Conservation (phyloP, 2,113 vertebrate genomes). For the Pomatorhinus ruficollis region DNA sequence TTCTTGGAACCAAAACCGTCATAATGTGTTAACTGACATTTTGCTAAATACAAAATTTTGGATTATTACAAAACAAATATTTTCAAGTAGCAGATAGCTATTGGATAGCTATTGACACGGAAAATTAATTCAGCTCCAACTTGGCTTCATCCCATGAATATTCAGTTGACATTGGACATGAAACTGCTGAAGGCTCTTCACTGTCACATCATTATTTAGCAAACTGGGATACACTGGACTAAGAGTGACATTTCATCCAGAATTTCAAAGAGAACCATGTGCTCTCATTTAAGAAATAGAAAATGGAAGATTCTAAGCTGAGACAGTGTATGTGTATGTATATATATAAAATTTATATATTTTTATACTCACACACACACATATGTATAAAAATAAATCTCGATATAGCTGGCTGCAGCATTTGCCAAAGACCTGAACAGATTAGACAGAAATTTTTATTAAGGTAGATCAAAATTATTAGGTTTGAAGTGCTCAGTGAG, state of each 20-base stretch:
- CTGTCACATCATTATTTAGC: neutral
- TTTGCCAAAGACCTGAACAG: neutral
- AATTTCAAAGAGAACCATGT: neutral
- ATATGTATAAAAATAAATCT: fast-evolving
- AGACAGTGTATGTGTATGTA: too few species aligned
- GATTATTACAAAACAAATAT: neutral
- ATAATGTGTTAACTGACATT: neutral
- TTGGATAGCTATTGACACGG: neutral
- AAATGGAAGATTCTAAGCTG: neutral
- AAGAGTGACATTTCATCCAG: neutral
- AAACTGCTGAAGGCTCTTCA: neutral
- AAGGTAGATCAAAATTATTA: neutral
- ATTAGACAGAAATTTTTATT: neutral
- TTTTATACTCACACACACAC: neutral
- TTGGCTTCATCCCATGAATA: neutral
- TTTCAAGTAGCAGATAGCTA: neutral
- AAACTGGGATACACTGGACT: neutral
- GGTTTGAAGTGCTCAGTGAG: neutral
- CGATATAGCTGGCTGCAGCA: neutral
- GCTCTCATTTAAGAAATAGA: neutral
- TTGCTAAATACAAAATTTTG: neutral
- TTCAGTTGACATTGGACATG: neutral
- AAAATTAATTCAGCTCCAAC: neutral
- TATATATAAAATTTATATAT: neutral
- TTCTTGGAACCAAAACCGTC: neutral